Percentiles rank a stretch among this genome's conserved stretches.
phyloP scores from a whole-genome alignment of 2,113 vertebrate genomes.

The Corydoras maculifer region DNA sequence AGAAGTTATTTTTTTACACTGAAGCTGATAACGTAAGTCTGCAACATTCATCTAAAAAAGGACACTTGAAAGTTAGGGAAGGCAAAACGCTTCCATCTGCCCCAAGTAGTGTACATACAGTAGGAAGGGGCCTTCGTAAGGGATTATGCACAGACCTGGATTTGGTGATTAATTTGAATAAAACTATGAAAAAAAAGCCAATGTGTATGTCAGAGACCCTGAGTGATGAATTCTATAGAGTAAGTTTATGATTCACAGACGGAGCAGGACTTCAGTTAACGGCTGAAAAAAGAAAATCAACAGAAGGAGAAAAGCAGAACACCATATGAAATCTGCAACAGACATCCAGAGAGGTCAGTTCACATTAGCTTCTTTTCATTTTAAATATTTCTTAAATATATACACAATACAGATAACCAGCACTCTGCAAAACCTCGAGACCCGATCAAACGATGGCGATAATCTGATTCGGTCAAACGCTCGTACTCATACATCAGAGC shows the following conservation, averaged over 20 bases:
- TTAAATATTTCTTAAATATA: too few relatives aligned
- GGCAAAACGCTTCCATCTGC: too few relatives aligned
- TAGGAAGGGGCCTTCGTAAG: too few relatives aligned
- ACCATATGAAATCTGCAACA: constrained; percentile 56
- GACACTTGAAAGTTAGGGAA: too few relatives aligned
- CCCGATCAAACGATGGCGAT: constrained; percentile 35
- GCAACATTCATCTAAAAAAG: too few relatives aligned
- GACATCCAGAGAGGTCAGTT: constrained; percentile 16
- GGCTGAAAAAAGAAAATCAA: neutral
- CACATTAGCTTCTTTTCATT: neutral
- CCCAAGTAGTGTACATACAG: too few relatives aligned
- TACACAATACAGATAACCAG: constrained; percentile 40
- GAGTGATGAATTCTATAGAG: too few relatives aligned
- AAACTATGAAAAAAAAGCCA: neutral
- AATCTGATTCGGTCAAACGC: constrained; percentile 22
- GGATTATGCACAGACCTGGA: neutral
- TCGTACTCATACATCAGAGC: constrained; percentile 43
- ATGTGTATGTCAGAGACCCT: neutral
- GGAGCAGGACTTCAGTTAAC: too few relatives aligned
- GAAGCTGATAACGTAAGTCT: too few relatives aligned
- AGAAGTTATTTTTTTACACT: too few relatives aligned
- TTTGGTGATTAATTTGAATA: neutral
- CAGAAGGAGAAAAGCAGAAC: constrained; percentile 45
- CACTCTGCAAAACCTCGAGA: constrained; percentile 50
- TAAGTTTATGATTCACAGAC: too few relatives aligned